These are phyloP conservation scores for Leucoma salicis DNA, from an alignment of 2,888 invertebrate genomes.

Conservation along the genomic window DNA sequence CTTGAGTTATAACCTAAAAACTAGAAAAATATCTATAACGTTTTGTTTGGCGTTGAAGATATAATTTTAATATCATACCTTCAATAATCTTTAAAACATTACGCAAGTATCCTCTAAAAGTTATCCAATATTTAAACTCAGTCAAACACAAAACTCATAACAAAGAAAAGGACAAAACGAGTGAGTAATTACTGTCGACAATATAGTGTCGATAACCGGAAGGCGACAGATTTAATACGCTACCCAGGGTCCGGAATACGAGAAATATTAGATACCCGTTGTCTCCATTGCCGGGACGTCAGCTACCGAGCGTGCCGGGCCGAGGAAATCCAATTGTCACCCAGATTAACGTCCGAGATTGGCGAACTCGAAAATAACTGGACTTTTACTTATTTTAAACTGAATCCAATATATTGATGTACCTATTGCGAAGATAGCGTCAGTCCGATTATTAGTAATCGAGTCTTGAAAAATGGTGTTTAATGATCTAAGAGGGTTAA, in stretches of 20 bases:
- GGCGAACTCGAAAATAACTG: slow-evolving; percentile 21
- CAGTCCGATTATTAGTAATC: no score
- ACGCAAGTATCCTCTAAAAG: neutral
- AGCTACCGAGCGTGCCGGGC: slow-evolving; percentile 5
- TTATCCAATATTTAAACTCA: slow-evolving; percentile 5
- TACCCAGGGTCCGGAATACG: slow-evolving; percentile 1
- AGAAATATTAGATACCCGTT: slow-evolving; percentile 1
- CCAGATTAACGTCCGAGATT: slow-evolving; percentile 27
- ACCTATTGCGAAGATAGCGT: no score
- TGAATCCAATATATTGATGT: slow-evolving; percentile 12
- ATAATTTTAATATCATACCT: no score
- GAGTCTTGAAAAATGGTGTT: no score
- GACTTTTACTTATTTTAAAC: slow-evolving; percentile 28
- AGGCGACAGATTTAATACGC: slow-evolving; percentile 19
- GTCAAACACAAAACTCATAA: slow-evolving; percentile 9
- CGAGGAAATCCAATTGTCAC: slow-evolving; percentile 32
- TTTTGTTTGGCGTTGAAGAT: no score
- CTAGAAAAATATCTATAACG: no score
- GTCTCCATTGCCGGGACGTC: neutral
- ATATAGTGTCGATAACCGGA: slow-evolving; percentile 9
- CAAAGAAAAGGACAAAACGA: slow-evolving; percentile 10
- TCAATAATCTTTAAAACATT: no score
- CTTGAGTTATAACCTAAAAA: no score
- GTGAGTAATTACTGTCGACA: slow-evolving; percentile 16
- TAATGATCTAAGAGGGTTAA: no score